Percentiles rank a stretch among this genome's conserved stretches.
Conservation (phyloP, 2,888 invertebrate species). For the Drosophila neutralis region DNA sequence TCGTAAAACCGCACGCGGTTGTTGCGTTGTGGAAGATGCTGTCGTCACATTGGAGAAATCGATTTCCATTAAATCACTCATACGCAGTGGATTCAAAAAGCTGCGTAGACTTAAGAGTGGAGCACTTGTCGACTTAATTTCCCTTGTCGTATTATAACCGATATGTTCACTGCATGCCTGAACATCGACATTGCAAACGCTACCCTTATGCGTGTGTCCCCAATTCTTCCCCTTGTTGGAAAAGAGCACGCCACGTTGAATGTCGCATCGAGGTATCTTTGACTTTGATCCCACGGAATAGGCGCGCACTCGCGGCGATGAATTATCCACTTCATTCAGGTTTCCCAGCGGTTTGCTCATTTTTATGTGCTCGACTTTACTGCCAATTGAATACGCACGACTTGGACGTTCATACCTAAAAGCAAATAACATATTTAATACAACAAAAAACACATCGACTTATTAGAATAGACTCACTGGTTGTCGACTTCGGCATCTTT, state of each 20-base stretch:
- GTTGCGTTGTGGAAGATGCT: slow-evolving; percentile 46
- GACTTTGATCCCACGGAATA: slow-evolving; percentile 91
- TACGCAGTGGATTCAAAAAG: slow-evolving; percentile 87
- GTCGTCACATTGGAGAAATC: slow-evolving; percentile 87
- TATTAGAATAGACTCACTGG: slow-evolving; percentile 56
- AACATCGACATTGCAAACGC: slow-evolving; percentile 70
- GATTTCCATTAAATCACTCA: slow-evolving; percentile 94
- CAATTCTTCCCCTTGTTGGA: slow-evolving; percentile 53
- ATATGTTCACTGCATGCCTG: slow-evolving; percentile 35
- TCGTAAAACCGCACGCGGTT: slow-evolving; percentile 46
- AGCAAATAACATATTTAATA: slow-evolving; percentile 42
- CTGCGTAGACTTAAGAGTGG: slow-evolving; percentile 87
- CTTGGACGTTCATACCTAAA: slow-evolving; percentile 86
- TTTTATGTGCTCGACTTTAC: slow-evolving; percentile 89
- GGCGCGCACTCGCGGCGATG: slow-evolving; percentile 88
- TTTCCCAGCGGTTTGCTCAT: slow-evolving; percentile 85
- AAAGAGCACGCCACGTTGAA: slow-evolving; percentile 80
- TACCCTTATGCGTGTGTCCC: slow-evolving; percentile 61
- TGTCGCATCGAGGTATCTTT: slow-evolving; percentile 84
- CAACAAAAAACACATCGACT: neutral
- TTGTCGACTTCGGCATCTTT: slow-evolving; percentile 54
- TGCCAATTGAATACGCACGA: slow-evolving; percentile 94
- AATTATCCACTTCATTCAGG: slow-evolving; percentile 85
- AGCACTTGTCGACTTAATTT: slow-evolving; percentile 89
- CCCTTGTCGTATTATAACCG: slow-evolving; percentile 56